Percentiles rank a stretch among this genome's conserved stretches.
phyloP scores from a whole-genome alignment of 2,888 invertebrate species.

The Standfussiana lucernea region DNA sequence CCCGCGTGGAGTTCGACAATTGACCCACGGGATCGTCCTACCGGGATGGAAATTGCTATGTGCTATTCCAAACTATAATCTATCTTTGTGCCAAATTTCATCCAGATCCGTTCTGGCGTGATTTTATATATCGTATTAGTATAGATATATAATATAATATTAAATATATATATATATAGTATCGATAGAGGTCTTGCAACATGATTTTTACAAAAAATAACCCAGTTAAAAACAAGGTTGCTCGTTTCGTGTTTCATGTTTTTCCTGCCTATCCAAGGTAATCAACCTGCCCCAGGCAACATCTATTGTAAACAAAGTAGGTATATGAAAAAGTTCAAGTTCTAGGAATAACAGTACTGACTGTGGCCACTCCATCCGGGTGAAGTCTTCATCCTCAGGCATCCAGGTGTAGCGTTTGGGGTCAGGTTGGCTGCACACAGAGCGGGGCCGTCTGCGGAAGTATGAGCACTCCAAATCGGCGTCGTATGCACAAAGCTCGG shows the following conservation, averaged over 20 bases:
- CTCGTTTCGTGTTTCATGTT: not conserved
- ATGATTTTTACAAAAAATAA: not conserved
- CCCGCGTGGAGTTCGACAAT: too few species aligned
- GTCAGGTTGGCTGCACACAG: conserved; percentile 93
- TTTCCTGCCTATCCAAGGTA: not conserved
- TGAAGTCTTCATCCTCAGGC: conserved; percentile 94
- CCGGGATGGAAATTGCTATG: too few species aligned
- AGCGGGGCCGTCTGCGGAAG: conserved; percentile 94
- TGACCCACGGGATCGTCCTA: too few species aligned
- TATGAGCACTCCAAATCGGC: conserved; percentile 95
- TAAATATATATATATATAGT: too few species aligned
- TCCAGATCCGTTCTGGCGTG: too few species aligned
- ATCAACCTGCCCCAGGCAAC: too few species aligned
- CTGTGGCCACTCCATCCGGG: conserved; percentile 93
- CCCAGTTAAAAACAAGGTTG: not conserved
- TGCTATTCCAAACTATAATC: too few species aligned
- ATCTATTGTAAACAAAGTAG: not conserved
- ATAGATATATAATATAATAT: too few species aligned
- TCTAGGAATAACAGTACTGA: conserved; percentile 73
- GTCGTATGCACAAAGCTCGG: conserved; percentile 92
- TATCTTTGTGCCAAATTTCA: too few species aligned
- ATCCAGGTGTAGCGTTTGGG: conserved; percentile 95
- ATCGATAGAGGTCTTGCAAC: not conserved
- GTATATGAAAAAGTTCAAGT: not conserved
- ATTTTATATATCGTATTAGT: too few species aligned